Evolutionary conservation across 2,113 vertebrate genomes (phyloP), one percentile per base, ranked within the genome.

Genomic region (Ivindomyrus marchei): DNA sequence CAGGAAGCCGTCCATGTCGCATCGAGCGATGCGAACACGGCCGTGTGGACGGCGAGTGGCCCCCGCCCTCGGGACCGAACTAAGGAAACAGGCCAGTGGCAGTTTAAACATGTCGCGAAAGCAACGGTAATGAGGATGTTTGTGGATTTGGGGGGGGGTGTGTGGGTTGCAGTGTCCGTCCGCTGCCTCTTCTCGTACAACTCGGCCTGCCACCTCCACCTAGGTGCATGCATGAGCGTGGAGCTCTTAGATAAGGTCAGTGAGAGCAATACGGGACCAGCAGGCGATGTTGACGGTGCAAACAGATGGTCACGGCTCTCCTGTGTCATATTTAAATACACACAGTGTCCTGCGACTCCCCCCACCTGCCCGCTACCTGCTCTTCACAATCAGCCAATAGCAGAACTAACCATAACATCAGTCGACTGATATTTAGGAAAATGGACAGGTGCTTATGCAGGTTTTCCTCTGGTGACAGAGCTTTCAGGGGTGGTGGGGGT

Each of bases 301-400:
- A 92, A 93, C 92, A 92, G 89, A 89, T 77, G 46, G 66, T 62
- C 27, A 50, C 45, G 45, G 42, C 56, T 86, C 45, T 89, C 83
- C 77, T 91, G 91, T 92, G 90, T 91, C 89, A 91, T 90, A 47
- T 52, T 90, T 90, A 92, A 92, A 92, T 91, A 91, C 87, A 86
- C 88, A 90, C 90, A 56, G 58, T 46, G 53, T 62, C 52, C 66
- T 47, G 9, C 24, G 21, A 36, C 8, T 62, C 39, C 89, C 45
- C 89, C 90, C 89, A 46, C 24, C 88, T 91, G 15, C 91, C 84
- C 2, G 83, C n/a, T 24, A 52, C 45, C 74, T 47, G 24, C 4
- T 46, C 31, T 80, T 74, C 24, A 50, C 39, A 74, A 56, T 39
- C 31, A 36, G 70, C 27, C 47, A 19, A 87, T 31, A 47, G 85